Conservation (phyloP, 2,888 invertebrate genomes). For the Netelia fuscicornis region DNA sequence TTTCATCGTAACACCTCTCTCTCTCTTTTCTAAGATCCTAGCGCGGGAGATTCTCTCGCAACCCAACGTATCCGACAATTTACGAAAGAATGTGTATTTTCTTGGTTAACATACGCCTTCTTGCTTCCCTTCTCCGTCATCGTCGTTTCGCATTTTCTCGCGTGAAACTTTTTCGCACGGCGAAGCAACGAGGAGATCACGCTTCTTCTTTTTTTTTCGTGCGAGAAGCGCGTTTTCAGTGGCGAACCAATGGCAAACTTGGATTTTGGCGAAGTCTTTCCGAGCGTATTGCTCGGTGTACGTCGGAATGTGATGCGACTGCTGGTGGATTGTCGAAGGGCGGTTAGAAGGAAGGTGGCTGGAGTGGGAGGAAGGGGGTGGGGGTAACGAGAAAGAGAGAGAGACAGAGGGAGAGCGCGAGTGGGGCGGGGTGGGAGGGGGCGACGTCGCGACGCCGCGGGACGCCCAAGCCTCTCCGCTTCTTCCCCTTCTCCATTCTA, state of each 20-base stretch:
- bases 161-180: not conserved
- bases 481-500: conserved; percentile 25
- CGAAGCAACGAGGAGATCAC: too few relatives aligned
- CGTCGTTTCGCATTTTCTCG: too few relatives aligned
- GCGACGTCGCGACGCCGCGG: conserved; percentile 67
- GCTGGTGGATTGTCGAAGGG: conserved; percentile 24
- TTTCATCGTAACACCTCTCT: too few relatives aligned
- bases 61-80: too few relatives aligned
- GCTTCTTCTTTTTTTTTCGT: not conserved
- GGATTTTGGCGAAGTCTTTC: conserved; percentile 42
- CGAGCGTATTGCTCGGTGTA: conserved; percentile 49
- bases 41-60: too few relatives aligned
- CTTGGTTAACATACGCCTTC: too few relatives aligned
- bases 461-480: conserved; percentile 4
- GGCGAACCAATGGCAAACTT: conserved; percentile 58
- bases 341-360: not conserved
- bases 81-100: too few relatives aligned
- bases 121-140: too few relatives aligned
- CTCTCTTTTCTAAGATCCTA: too few relatives aligned
- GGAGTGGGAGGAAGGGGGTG: not conserved
- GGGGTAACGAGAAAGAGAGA: too few relatives aligned
- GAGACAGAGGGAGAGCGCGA: too few relatives aligned
- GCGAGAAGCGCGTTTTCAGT: conserved; percentile 41
- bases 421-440: conserved; percentile 35
- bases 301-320: conserved; percentile 53